Evolutionary conservation across 2,888 invertebrate species (phyloP), one percentile per base, ranked within the genome.

Genomic region (Trissoscelio sp.): DNA sequence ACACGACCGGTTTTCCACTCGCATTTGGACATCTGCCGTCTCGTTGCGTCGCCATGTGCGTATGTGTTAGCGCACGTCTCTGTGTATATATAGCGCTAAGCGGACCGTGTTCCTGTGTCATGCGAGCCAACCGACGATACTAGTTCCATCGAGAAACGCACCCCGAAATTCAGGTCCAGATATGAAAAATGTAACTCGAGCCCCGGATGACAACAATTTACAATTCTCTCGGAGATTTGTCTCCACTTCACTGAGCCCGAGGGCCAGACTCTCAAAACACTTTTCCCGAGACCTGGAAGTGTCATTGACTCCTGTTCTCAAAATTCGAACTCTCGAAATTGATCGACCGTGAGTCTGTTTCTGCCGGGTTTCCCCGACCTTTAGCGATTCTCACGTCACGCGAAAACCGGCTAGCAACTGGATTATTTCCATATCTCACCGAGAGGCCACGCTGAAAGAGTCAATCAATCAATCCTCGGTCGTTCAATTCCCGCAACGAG

Each of bases 1-100:
- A 91, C 91, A 91, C 90, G 90, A 91, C 91, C 91, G 91, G 91
- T 91, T 91, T 90, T 90, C 88, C 90, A 89, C 85, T 86, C 85
- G 84, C 86, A 83, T 86, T 82, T 86, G 88, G 89, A 91, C 91
- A 91, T 91, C 91, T 91, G 91, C 89, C 91, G 90, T 88, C 85
- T 81, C 79, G 83, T 82, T 85, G 81, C 83, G 81, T 58, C 80
- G 79, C 69, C 82, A 82, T 77, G 77, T 79, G 67, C 53, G 57
- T 14, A 14, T 14, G 57, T 14, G 42, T 14, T 1, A 37, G 24
- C 37, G 66, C 24, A 11, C 44, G 31, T 67, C 67, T 66, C 24
- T 42, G 24, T 60, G 72, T 73, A 62, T 73, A 67, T 74, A 62
- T 66, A 77, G 62, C 60, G 42, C 64, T 57, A 42, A 69, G 66